Base-by-base conservation (phyloP, 2,113 vertebrate genomes). In the Menura novaehollandiae region DNA sequence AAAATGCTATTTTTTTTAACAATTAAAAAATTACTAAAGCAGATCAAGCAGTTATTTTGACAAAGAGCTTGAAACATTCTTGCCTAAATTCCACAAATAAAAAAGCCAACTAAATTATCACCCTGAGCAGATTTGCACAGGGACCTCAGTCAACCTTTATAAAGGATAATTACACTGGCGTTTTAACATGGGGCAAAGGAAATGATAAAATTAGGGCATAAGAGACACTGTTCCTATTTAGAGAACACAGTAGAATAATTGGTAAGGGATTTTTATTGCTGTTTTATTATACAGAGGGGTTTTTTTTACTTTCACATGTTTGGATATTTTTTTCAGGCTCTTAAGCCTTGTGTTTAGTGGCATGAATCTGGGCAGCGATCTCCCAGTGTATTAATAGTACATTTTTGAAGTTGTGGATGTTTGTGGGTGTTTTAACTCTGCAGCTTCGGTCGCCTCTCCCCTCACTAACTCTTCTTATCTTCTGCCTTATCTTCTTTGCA, bases 31-130 rank as follows among this genome's bases (percentile, higher is more conserved):
- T 97, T 96, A 82, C 91, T 97, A 84, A 96, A 97, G 95, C 93
- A 94, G 94, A 97, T 97, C 95, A 97, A 96, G 96, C 41, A 60
- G 95, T 97, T 98, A 96, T 98, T 98, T 98, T 97, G 97, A 97
- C 97, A 97, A 97, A 97, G 89, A 91, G 80, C 92, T 96, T 96
- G 95, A 96, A 98, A 97, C 96, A 96, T 95, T 97, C 93, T 97
- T 96, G 96, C 96, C 97, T 98, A 97, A 98, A 97, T 97, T 98
- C 96, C 94, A 95, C 97, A 98, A 97, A 98, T 96, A 96, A 95
- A 97, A 97, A 95, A 94, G 37, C 77, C 83, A 89, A 51, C 92
- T 96, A 97, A 97, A 97, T 97, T 97, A 96, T 97, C 92, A 97
- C 93, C 93, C 92, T 92, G 91, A 97, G 91, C 92, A 97, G 94